A percentile compares a stretch with the other conserved stretches of the same genome.
These are phyloP conservation scores for Ommatoiulus sabulosus DNA, from an alignment of 2,888 invertebrate genomes.

Conservation along the genomic window DNA sequence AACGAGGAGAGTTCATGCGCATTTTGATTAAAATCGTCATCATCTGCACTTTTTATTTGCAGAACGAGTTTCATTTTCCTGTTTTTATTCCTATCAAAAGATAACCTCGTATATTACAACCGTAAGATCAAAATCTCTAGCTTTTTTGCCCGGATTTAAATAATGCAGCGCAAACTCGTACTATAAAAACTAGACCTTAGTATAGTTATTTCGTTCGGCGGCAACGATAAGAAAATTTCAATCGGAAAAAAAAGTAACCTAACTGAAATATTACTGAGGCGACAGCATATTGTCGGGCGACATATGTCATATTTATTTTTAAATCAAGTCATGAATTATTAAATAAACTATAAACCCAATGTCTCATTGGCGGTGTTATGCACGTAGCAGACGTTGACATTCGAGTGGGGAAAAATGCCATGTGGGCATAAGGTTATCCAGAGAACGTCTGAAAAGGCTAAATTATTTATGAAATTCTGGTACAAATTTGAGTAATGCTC, in stretches of 20 bases:
- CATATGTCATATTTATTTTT: conserved; percentile 35
- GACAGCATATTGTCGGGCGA: conserved; percentile 8
- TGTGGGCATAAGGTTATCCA: not conserved
- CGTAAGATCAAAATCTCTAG: too few species aligned
- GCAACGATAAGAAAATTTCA: not conserved
- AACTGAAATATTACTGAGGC: not conserved
- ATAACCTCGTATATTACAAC: too few species aligned
- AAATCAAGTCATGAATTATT: conserved; percentile 43
- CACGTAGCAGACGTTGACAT: not conserved
- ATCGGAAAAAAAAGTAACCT: not conserved
- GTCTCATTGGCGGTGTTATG: conserved; percentile 13
- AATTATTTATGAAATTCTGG: not conserved
- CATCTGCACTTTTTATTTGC: too few species aligned
- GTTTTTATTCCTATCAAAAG: too few species aligned
- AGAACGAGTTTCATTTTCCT: too few species aligned
- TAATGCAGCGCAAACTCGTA: not conserved
- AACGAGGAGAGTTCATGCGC: too few species aligned
- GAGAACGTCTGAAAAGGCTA: not conserved
- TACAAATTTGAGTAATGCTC: not conserved
- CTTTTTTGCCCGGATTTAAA: not conserved
- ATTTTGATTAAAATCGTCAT: too few species aligned
- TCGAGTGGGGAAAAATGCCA: not conserved
- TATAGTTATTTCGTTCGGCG: not conserved
- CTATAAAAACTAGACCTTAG: too few species aligned
- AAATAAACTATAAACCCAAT: not conserved